Base-by-base conservation (phyloP, 2,888 invertebrate species). In the Oithona nana region DNA sequence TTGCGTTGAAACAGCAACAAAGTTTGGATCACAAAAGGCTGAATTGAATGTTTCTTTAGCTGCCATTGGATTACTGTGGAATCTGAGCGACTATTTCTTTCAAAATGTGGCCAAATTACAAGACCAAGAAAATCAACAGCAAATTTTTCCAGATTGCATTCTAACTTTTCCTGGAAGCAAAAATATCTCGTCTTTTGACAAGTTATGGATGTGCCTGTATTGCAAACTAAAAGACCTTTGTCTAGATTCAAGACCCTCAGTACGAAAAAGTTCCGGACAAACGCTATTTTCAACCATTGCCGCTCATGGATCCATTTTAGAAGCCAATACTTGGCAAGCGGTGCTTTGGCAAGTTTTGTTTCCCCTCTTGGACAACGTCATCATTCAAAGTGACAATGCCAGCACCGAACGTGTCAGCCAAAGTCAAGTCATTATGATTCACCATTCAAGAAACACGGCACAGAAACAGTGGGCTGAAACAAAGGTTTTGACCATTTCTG, bases 381-480 rank as follows among this genome's bases (percentile, higher is more conserved):
- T 87, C 68, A 75, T 73, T 63, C 69, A 75, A 50, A 78, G 78
- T 50, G 75, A 73, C 64, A 72, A 73, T 26, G 78, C 79, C 3
- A 77, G 78, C 54, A 75, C 73, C 65, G 75, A 75, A 65, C 87
- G 86, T 71, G 89, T 90, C 57, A 89, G 90, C 70, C 84, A 88
- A 0, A 89, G 88, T 54, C 89, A 86, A 64, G 93, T 92, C 71
- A 92, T 97, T 67, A 78, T 97, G 3, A 95, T 98, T 69, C 98
- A 98, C 74, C 98, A 98, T 75, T 90, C 95, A 1, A 80, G 98
- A 64, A 97, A 98, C 73, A 98, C 98, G 0, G 95, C 95, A 57
- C 93, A 94, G 74, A 97, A 97, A 70, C 97, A 97, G 71, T 97
- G 95, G 95, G 93, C 95, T 0, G 95, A 97, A 75, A 97, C 97